Evolutionary conservation across 1,140 invertebrate genomes (phyloP).

Genomic region (Drosophila funebris): DNA sequence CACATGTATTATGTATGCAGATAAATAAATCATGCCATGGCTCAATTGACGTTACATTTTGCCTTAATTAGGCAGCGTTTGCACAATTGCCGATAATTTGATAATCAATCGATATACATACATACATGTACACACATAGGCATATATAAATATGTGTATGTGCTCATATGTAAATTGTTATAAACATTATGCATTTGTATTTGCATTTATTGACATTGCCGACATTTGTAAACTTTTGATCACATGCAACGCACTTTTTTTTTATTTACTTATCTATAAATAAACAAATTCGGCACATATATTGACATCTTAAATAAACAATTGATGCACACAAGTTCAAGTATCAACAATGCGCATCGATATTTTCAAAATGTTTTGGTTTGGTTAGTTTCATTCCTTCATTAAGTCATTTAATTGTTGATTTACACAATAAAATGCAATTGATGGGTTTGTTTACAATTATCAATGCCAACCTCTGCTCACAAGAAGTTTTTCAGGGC

Average conservation of each 20-base stretch:
- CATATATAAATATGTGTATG: no score
- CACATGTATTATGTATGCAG: no score
- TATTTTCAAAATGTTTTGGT: background rate
- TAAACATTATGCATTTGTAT: no score
- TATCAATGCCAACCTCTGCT: background rate
- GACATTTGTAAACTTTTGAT: conserved; percentile 40
- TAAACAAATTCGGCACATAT: conserved; percentile 22
- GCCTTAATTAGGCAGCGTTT: conserved; percentile 35
- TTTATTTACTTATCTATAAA: conserved; percentile 29
- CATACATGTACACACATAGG: no score
- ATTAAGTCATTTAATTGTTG: background rate
- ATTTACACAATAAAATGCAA: background rate
- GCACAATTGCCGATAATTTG: conserved; percentile 48
- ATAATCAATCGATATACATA: conserved; percentile 27
- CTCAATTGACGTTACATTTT: conserved; percentile 59
- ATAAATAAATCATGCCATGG: conserved; percentile 72
- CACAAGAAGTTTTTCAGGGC: background rate
- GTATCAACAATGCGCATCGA: conserved; percentile 20
- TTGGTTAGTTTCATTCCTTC: background rate
- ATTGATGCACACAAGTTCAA: conserved; percentile 6
- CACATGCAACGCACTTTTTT: conserved; percentile 14
- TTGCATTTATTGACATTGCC: conserved; percentile 41
- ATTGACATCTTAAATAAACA: conserved; percentile 37
- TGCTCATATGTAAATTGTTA: conserved; percentile 24
- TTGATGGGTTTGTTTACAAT: conserved; percentile 5